These are phyloP conservation scores for Ochropleura plecta DNA, from an alignment of 2,888 invertebrate species.

Conservation along the genomic window DNA sequence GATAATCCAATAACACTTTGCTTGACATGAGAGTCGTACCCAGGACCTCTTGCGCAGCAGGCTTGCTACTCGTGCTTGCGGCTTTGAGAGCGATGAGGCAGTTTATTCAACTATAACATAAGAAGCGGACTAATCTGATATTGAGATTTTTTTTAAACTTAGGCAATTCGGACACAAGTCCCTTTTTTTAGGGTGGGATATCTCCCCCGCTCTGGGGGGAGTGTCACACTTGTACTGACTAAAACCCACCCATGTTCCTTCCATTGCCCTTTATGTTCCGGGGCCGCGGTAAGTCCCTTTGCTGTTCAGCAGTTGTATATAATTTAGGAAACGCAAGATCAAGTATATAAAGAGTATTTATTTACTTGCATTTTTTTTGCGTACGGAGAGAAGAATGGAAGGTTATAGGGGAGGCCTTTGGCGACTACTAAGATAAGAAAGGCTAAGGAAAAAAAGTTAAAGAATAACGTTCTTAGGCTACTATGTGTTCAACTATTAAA, in stretches of 20 bases:
- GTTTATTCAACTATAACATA: not conserved
- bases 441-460: not conserved
- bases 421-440: too few relatives aligned
- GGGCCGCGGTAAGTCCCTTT: too few relatives aligned
- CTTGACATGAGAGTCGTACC: not conserved
- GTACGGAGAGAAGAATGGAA: too few relatives aligned
- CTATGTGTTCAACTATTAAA: slow-evolving; percentile 5
- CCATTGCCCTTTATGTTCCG: too few relatives aligned
- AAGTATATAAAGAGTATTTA: too few relatives aligned
- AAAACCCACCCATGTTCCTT: too few relatives aligned
- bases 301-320: not conserved
- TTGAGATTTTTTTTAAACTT: not conserved
- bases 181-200: too few relatives aligned
- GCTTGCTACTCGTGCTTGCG: not conserved
- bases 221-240: too few relatives aligned
- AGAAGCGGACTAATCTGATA: not conserved
- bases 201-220: too few relatives aligned
- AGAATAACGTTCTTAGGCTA: not conserved
- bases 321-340: too few relatives aligned
- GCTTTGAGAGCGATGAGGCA: not conserved
- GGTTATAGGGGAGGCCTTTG: too few relatives aligned
- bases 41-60: not conserved
- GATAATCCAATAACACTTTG: not conserved
- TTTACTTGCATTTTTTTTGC: too few relatives aligned
- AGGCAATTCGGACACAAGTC: not conserved